Conservation (phyloP, 2,113 vertebrate species). For the Sitta europaea region DNA sequence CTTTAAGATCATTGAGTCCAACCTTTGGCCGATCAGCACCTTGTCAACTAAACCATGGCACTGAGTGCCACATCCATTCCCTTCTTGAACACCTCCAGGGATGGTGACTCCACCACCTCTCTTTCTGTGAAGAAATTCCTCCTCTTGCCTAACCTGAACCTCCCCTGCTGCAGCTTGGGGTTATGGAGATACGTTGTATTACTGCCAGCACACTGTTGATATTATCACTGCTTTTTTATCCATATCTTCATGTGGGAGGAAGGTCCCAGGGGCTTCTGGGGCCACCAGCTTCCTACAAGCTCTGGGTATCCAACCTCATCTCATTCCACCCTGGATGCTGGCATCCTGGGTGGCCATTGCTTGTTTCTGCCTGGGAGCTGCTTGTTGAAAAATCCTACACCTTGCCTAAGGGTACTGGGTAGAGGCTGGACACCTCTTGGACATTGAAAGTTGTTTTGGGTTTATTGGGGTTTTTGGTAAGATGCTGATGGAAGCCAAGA, state of each 20-base stretch:
- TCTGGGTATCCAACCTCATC: background rate
- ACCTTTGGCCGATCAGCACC: background rate
- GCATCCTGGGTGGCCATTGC: background rate
- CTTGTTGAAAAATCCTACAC: background rate
- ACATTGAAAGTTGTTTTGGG: background rate
- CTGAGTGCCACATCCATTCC: background rate
- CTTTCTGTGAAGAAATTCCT: background rate
- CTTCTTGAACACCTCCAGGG: background rate
- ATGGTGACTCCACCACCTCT: background rate
- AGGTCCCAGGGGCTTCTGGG: background rate
- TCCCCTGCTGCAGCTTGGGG: background rate
- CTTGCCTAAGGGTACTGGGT: background rate
- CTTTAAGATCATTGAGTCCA: background rate
- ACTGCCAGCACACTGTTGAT: background rate
- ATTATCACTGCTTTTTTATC: background rate
- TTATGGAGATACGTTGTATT: fast-evolving
- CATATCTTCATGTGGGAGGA: background rate
- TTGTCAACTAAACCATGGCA: background rate
- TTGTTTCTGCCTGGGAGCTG: background rate
- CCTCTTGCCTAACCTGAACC: background rate
- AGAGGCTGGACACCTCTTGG: background rate
- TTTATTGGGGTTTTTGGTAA: background rate
- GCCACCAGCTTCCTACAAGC: background rate
- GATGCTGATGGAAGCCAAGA: background rate
- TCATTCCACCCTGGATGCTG: background rate